Conservation (phyloP, 2,797 vertebrate genomes). For the Macropodus opercularis region DNA sequence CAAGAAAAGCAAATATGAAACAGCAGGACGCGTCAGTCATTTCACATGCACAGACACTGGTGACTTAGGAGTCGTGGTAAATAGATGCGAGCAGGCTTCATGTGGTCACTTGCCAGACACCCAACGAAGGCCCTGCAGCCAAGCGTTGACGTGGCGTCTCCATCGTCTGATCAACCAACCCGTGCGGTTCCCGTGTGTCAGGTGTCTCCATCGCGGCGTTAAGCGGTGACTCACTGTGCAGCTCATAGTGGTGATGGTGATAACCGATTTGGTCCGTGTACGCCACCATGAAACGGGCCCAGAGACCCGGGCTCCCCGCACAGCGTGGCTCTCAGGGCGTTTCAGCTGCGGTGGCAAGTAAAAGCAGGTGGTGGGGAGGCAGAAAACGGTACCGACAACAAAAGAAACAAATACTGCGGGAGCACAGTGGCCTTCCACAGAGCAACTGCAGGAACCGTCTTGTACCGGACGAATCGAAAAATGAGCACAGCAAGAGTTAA, state of each 20-base stretch:
- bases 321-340: slow-evolving; percentile 2
- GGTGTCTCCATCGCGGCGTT: no score
- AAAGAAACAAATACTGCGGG: slow-evolving; percentile 18
- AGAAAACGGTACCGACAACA: not conserved
- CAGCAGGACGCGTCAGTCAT: no score
- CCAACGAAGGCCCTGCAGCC: not conserved
- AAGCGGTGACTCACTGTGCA: slow-evolving; percentile 28
- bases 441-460: not conserved
- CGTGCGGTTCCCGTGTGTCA: no score
- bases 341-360: not conserved
- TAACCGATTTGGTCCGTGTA: slow-evolving; percentile 30
- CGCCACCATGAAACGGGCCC: slow-evolving; percentile 19
- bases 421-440: slow-evolving; percentile 7
- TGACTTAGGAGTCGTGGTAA: not conserved
- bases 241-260: no score
- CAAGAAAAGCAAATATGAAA: no score
- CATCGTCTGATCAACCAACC: no score
- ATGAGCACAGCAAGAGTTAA: not conserved
- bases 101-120: not conserved
- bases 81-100: not conserved
- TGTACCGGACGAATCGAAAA: not conserved
- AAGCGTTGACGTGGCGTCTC: no score
- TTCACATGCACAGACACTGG: no score
- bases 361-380: not conserved
- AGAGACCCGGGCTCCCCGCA: slow-evolving; percentile 8